A percentile compares a stretch with the other conserved stretches of the same genome.
Conservation (phyloP, 2,113 vertebrate genomes). For the Sardina pilchardus region DNA sequence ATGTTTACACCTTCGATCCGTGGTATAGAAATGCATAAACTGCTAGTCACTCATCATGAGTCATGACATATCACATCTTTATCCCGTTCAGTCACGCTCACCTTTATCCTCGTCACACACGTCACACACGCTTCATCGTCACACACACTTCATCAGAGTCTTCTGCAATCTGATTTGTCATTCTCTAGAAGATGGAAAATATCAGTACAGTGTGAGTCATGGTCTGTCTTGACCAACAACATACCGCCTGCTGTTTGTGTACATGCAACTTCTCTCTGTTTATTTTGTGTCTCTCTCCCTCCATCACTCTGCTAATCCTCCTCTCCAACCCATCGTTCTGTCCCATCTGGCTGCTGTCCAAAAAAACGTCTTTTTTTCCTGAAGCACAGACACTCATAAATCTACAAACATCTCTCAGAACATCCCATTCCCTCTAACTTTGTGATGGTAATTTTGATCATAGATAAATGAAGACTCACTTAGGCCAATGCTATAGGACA, state of each 20-base stretch:
- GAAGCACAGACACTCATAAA: neutral
- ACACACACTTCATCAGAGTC: too few species aligned
- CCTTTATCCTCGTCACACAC: too few species aligned
- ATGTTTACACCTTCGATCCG: neutral
- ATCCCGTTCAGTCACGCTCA: neutral
- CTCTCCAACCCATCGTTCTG: neutral
- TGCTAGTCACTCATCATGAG: too few species aligned
- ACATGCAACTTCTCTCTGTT: neutral
- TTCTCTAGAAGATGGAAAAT: neutral
- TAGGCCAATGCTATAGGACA: too few species aligned
- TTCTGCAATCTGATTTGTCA: neutral
- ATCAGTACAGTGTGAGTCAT: constrained; percentile 1
- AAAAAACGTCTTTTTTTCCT: too few species aligned
- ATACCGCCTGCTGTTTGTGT: neutral
- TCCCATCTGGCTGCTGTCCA: neutral
- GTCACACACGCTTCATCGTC: too few species aligned
- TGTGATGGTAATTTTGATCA: too few species aligned
- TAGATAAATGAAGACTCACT: too few species aligned
- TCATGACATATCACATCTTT: neutral
- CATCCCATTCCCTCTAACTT: neutral
- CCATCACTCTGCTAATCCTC: neutral
- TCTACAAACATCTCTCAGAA: neutral
- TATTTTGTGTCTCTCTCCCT: neutral
- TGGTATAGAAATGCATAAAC: neutral
- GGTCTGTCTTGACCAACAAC: neutral